phyloP scores from a whole-genome alignment of 2,797 vertebrate genomes.

The Bradypodion pumilum region DNA sequence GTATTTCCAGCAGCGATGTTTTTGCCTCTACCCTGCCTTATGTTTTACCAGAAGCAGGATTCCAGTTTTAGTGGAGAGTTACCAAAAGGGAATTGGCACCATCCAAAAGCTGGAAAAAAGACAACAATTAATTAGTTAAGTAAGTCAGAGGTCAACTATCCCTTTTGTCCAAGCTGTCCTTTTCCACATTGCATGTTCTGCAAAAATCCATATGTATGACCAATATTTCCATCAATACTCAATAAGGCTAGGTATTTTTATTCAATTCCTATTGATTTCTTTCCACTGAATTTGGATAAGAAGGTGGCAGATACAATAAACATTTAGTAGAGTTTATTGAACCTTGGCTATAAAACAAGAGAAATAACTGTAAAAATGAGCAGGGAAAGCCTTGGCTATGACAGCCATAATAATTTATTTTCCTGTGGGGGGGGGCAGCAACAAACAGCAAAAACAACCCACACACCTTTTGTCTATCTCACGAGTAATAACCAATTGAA shows the following conservation, averaged over 20 bases:
- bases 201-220: constrained; percentile 56
- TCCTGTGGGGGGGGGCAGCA: too few species aligned
- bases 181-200: constrained; percentile 37
- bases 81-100: constrained; percentile 52
- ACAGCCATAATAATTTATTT: not conserved
- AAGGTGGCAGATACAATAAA: constrained; percentile 54
- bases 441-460: too few species aligned
- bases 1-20: constrained; percentile 67
- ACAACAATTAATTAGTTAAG: constrained; percentile 47
- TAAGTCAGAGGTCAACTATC: constrained; percentile 35
- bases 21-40: constrained; percentile 44
- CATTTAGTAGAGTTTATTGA: constrained; percentile 52
- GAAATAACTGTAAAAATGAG: constrained; percentile 26
- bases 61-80: constrained; percentile 46
- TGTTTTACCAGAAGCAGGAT: constrained; percentile 60
- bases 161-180: constrained; percentile 49
- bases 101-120: constrained; percentile 20
- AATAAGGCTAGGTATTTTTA: constrained; percentile 74
- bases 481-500: constrained; percentile 21
- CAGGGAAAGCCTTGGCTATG: not conserved
- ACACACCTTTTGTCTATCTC: not conserved
- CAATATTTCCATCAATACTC: constrained; percentile 56
- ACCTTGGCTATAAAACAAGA: constrained; percentile 38
- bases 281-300: constrained; percentile 61
- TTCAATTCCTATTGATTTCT: constrained; percentile 76